Conservation (phyloP, 2,888 invertebrate genomes). For the Ryuthela nishihirai region DNA sequence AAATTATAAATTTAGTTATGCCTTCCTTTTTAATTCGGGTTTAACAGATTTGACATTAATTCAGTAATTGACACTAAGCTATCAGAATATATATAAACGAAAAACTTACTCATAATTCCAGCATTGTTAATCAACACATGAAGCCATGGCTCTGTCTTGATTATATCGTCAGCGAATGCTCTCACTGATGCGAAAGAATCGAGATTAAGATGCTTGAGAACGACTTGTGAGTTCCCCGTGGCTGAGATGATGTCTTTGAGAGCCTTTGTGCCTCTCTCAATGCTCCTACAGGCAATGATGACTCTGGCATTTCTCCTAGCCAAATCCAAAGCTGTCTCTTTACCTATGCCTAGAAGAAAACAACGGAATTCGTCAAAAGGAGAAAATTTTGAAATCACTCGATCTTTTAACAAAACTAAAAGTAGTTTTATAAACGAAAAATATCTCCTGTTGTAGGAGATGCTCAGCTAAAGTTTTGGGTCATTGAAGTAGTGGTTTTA, state of each 20-base stretch:
- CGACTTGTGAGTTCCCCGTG: conserved; percentile 54
- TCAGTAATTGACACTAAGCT: no score
- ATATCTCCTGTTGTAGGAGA: no score
- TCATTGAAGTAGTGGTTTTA: no score
- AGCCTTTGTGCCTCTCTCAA: conserved; percentile 65
- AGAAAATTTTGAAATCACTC: no score
- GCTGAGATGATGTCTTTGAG: conserved; percentile 46
- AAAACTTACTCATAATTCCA: conserved; percentile 64
- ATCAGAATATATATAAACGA: no score
- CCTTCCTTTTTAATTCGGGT: no score
- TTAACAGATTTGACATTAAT: no score
- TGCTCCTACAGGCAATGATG: conserved; percentile 80
- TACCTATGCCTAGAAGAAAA: conserved; percentile 45
- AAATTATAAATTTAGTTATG: no score
- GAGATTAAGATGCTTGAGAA: conserved; percentile 52
- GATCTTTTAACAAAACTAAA: no score
- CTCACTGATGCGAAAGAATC: conserved; percentile 57
- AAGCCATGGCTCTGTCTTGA: conserved; percentile 66
- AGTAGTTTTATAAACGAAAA: no score
- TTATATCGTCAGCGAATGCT: conserved; percentile 76
- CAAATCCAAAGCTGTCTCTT: conserved; percentile 41
- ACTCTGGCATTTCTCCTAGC: conserved; percentile 60
- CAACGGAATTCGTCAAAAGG: no score
- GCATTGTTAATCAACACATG: conserved; percentile 87
- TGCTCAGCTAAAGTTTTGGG: no score